Base-by-base conservation (phyloP, 2,113 vertebrate genomes). In the Rhipidura dahli region DNA sequence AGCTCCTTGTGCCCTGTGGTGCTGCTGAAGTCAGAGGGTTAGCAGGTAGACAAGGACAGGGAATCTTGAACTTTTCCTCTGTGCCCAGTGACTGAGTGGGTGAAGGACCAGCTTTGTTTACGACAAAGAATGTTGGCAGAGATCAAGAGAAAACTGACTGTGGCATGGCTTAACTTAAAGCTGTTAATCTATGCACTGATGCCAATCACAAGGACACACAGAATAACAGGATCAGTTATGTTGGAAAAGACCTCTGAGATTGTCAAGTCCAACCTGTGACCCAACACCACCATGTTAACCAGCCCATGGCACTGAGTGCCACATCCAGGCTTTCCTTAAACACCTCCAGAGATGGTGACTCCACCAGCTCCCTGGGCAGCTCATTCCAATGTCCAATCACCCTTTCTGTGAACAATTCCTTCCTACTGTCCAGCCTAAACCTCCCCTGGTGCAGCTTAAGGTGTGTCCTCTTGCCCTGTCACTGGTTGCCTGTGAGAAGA, bases 1-100 rank as follows among this genome's bases (percentile, higher is more conserved):
- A 73, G 40, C 1, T 26, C 9, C 37, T 68, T 28, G 11, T n/a
- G 23, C 27, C 27, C 30, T 0, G 0, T 9, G 15, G 10, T 1
- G 1, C 16, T 45, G 30, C 21, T 51, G 19, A 40, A 71, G 7
- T 22, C 33, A 72, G 19, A 72, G 15, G 44, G 23, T 3, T 2
- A 92, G 19, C 49, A 63, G 20, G 22, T 37, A 27, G 20, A n/a
- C 13, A 21, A 49, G 22, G 13, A 49, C 14, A 22, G 4, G 28
- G 37, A 78, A 66, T 35, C 42, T 65, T 49, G 37, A 73, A 30
- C 22, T 6, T 77, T 57, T 4, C 11, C 19, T 64, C 24, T 31
- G 4, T 83, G 26, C n/a, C 45, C 35, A 73, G 10, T 21, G n/a
- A 37, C 5, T 7, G 11, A 40, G 22, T 11, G 26, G 27, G 7